Conservation (phyloP, 2,797 vertebrate species). For the Spheniscus humboldti region DNA sequence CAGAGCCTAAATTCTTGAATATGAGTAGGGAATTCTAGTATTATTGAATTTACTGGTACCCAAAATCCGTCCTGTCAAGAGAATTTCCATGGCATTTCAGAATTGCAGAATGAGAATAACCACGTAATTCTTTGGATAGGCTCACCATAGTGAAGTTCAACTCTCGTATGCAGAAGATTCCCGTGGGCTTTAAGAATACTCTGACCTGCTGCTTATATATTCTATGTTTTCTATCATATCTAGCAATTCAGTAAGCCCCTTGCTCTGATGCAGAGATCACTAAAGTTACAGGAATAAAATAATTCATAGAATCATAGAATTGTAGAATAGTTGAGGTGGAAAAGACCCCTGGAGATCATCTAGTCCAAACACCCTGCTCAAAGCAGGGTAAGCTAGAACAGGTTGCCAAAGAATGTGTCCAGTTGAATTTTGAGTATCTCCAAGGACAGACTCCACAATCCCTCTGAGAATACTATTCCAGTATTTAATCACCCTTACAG, state of each 20-base stretch:
- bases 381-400: background rate
- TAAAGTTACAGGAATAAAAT: slow-evolving; percentile 15
- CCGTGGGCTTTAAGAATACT: background rate
- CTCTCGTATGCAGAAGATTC: background rate
- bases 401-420: background rate
- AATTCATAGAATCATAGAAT: background rate
- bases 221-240: background rate
- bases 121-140: background rate
- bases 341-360: background rate
- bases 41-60: background rate
- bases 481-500: background rate
- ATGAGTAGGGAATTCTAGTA: background rate
- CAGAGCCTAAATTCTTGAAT: background rate
- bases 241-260: background rate
- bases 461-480: background rate
- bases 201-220: background rate
- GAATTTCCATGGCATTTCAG: background rate
- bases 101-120: background rate
- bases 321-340: background rate
- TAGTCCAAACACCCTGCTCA: background rate
- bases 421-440: background rate
- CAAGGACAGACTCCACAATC: background rate
- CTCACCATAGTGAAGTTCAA: background rate
- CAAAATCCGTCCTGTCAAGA: background rate
- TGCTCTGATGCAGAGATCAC: slow-evolving; percentile 1